phyloP scores from a whole-genome alignment of 2,888 invertebrate genomes.

The Xestia xanthographa region DNA sequence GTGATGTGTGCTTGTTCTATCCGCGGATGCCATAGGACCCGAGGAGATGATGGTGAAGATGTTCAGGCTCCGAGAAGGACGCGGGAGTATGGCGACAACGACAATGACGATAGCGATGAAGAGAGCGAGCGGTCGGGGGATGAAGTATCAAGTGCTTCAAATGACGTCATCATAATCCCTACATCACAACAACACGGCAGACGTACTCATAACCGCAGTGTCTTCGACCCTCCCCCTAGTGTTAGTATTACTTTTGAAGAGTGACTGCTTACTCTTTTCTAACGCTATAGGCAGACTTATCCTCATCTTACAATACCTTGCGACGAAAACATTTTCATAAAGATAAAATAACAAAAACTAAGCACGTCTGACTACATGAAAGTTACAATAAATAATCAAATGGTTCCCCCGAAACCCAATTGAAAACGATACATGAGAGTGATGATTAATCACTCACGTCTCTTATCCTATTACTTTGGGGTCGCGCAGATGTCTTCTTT shows the following conservation, averaged over 20 bases:
- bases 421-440: background rate
- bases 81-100: background rate
- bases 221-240: conserved; percentile 47
- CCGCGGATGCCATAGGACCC: conserved; percentile 27
- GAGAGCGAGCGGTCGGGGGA: background rate
- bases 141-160: background rate
- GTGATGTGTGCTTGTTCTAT: conserved; percentile 49
- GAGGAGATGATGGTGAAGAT: conserved; percentile 4
- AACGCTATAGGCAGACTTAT: background rate
- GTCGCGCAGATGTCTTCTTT: no score
- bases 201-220: conserved; percentile 24
- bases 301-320: background rate
- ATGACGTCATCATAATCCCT: background rate
- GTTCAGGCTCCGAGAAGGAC: background rate
- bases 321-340: background rate
- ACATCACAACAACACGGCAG: background rate
- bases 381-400: background rate
- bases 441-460: no score
- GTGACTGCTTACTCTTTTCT: background rate
- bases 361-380: background rate
- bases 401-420: background rate
- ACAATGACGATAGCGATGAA: background rate
- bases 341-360: background rate
- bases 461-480: no score
- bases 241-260: conserved; percentile 39